Percentiles rank a stretch among this genome's conserved stretches.
phyloP scores from a whole-genome alignment of 2,888 invertebrate species.

The Pseudoips prasinana region DNA sequence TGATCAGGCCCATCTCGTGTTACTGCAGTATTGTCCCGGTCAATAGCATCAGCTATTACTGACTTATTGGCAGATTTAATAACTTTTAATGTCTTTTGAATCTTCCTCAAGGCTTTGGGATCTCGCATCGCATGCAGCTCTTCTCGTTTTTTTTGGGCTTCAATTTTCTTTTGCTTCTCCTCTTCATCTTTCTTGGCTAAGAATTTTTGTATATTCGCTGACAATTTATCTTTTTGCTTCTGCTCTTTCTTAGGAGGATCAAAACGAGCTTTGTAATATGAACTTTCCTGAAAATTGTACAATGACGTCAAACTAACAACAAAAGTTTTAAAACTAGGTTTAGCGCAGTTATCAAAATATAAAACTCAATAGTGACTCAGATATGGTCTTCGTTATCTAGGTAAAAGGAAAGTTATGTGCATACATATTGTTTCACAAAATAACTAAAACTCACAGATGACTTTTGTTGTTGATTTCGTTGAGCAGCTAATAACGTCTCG shows the following conservation, averaged over 20 bases:
- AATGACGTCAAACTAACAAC: no score
- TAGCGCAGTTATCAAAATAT: no score
- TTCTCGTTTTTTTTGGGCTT: conserved; percentile 85
- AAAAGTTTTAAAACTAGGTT: no score
- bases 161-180: conserved; percentile 84
- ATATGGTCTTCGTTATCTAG: no score
- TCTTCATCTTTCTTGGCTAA: conserved; percentile 91
- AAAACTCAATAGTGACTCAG: no score
- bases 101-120: conserved; percentile 87
- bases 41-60: conserved; percentile 90
- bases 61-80: conserved; percentile 95
- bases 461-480: conserved; percentile 79
- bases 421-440: conserved; percentile 32
- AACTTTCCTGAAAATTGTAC: conserved; percentile 49
- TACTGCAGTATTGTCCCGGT: conserved; percentile 88
- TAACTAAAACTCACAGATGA: conserved; percentile 69
- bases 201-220: conserved; percentile 91
- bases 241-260: conserved; percentile 91
- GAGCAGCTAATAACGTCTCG: conserved; percentile 73
- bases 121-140: conserved; percentile 85
- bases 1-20: conserved; percentile 88
- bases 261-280: conserved; percentile 89
- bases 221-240: conserved; percentile 85
- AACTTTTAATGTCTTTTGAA: conserved; percentile 90
- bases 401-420: conserved; percentile 18